Conservation (phyloP, 1,140 invertebrate genomes). For the Chironomus striatipennis region DNA sequence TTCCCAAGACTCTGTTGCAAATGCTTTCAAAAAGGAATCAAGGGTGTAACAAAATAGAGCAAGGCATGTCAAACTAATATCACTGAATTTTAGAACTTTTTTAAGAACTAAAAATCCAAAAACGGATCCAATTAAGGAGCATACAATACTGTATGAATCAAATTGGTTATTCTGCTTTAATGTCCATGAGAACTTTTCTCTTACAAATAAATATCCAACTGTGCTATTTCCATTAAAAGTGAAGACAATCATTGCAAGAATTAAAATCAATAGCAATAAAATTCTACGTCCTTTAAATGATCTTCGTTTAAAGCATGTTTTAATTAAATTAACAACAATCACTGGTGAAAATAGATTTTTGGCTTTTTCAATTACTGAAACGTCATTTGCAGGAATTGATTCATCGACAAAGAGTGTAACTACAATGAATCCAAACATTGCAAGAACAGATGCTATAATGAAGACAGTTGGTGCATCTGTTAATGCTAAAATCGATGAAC, state of each 20-base stretch:
- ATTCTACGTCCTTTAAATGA: conserved; percentile 49
- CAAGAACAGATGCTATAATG: conserved; percentile 34
- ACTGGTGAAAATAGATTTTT: conserved; percentile 46
- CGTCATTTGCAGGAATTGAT: neutral
- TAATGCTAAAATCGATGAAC: conserved; percentile 37
- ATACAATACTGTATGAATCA: conserved; percentile 41
- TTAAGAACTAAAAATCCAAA: conserved; percentile 45
- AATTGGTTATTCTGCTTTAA: conserved; percentile 50
- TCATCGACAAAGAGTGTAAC: neutral
- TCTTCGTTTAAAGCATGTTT: conserved; percentile 49
- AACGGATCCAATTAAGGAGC: conserved; percentile 44
- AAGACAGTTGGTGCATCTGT: conserved; percentile 31
- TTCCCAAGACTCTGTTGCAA: conserved; percentile 51
- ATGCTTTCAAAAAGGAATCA: conserved; percentile 43
- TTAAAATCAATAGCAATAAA: conserved; percentile 50
- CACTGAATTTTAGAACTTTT: conserved; percentile 33
- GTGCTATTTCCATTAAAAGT: conserved; percentile 42
- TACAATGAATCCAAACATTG: neutral
- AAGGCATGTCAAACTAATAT: conserved; percentile 40
- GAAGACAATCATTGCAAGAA: conserved; percentile 48
- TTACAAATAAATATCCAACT: conserved; percentile 53
- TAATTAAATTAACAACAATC: conserved; percentile 50
- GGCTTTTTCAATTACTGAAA: conserved; percentile 28
- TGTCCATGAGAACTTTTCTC: conserved; percentile 58
- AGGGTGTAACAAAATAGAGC: conserved; percentile 39